phyloP scores from a whole-genome alignment of 2,888 invertebrate species.

The Athetis lepigone region DNA sequence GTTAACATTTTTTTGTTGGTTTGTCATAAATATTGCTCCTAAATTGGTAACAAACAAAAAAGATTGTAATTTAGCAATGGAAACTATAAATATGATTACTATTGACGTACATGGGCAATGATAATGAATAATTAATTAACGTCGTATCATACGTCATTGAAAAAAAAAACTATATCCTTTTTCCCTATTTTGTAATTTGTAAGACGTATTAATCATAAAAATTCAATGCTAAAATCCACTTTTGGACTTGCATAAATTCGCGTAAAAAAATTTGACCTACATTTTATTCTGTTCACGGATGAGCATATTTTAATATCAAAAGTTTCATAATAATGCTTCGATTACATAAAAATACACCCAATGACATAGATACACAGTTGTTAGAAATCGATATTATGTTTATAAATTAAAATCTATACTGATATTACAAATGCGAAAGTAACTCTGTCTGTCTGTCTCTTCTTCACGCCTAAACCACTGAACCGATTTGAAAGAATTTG shows the following conservation, averaged over 20 bases:
- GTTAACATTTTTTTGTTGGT: too few species aligned
- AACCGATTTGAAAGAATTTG: too few species aligned
- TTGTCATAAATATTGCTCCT: too few species aligned
- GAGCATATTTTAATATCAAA: constrained; percentile 18
- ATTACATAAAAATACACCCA: constrained; percentile 40
- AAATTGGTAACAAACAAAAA: background rate
- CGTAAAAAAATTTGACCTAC: constrained; percentile 29
- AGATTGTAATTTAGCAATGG: too few species aligned
- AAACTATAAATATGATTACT: too few species aligned
- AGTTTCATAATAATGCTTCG: constrained; percentile 35
- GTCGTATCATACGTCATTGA: background rate
- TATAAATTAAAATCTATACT: constrained; percentile 13
- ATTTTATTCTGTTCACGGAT: constrained; percentile 22
- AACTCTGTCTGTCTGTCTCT: too few species aligned
- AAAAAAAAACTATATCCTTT: background rate
- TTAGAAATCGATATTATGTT: constrained; percentile 21
- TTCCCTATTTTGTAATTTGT: constrained; percentile 17
- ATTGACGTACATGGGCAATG: too few species aligned
- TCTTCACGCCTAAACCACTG: too few species aligned
- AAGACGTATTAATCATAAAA: constrained; percentile 14
- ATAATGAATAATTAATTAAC: background rate
- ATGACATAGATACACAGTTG: constrained; percentile 23
- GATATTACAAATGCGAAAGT: too few species aligned
- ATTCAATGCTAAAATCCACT: constrained; percentile 19
- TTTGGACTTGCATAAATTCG: constrained; percentile 9